Percentiles rank a stretch among this genome's conserved stretches.
These are phyloP conservation scores for Drosophila baimaii DNA, from an alignment of 1,140 invertebrate species.

Conservation along the genomic window DNA sequence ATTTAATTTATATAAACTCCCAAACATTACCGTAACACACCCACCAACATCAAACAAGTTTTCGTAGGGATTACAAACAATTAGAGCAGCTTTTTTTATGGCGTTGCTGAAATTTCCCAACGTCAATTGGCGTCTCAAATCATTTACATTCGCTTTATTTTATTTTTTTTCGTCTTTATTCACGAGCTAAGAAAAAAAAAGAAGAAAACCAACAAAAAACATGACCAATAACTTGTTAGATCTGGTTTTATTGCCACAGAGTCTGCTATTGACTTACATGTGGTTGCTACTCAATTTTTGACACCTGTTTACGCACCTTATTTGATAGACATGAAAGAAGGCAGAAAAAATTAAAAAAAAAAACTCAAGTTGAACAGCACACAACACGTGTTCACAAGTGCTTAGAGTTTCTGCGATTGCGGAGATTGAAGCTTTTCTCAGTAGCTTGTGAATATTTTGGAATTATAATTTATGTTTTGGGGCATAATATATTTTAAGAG, in stretches of 20 bases:
- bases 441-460: background rate
- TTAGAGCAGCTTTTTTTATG: conserved; percentile 72
- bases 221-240: conserved; percentile 39
- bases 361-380: conserved; percentile 7
- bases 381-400: conserved; percentile 51
- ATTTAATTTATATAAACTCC: background rate
- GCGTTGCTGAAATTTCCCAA: conserved; percentile 48
- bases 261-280: conserved; percentile 30
- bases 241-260: conserved; percentile 40
- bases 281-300: conserved; percentile 56
- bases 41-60: conserved; percentile 18
- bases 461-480: background rate
- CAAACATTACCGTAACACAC: background rate
- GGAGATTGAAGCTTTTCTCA: conserved; percentile 3
- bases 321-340: conserved; percentile 40
- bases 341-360: conserved; percentile 20
- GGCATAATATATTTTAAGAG: background rate
- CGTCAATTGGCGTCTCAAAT: conserved; percentile 47
- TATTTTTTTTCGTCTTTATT: conserved; percentile 20
- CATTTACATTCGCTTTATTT: conserved; percentile 48
- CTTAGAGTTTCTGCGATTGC: conserved; percentile 9
- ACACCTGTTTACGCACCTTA: conserved; percentile 76
- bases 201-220: conserved; percentile 1
- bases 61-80: conserved; percentile 61
- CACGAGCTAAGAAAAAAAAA: conserved; percentile 14